Evolutionary conservation across 35 echinoderm and acorn worm species (phyloP), one percentile per base, ranked within the genome.

Genomic region (Heliocidaris erythrogramma): DNA sequence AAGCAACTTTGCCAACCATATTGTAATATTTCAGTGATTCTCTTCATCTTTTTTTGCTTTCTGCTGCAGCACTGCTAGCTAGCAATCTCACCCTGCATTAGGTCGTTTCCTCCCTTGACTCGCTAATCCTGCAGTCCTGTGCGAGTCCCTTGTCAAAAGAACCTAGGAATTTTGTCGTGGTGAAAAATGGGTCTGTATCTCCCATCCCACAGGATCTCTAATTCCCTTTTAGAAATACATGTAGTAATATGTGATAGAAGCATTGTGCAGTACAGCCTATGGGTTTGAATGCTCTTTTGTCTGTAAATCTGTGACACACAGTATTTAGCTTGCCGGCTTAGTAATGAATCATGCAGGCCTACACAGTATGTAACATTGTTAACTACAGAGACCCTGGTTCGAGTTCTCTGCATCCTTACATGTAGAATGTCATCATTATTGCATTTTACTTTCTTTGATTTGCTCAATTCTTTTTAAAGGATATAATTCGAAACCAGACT

Each of bases 71-170:
- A 4, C 29, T n/a, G 87, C 87, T 10, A 29, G 85, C 18, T 2
- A 89, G 87, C 87, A 89, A 89, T 89, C 47, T 89, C 47, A 47
- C 31, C 87, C 47, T 48, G 47, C 31, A 89, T 89, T 89, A 89
- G 65, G 65, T 24, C 87, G 24, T 48, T 89, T 89, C 87, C 47
- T 89, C 87, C 87, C 47, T 27, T 24, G 87, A 89, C 31, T 89
- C 31, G 12, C 87, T 47, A 89, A 48, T 89, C 87, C 47, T 89
- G 31, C 32, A 32, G 31, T 89, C 87, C 31, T 78, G 65, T 78
- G 65, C n/a, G 27, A 5, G 65, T 78, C 21, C 65, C 21, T 78
- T 78, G 21, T 78, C 65, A 78, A 78, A 78, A 78, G 65, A 78
- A 27, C 65, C 21, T n/a, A 78, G 17, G 65, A 24, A 78, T 78